phyloP scores from a whole-genome alignment of 2,797 vertebrate genomes.

The Lacerta agilis region DNA sequence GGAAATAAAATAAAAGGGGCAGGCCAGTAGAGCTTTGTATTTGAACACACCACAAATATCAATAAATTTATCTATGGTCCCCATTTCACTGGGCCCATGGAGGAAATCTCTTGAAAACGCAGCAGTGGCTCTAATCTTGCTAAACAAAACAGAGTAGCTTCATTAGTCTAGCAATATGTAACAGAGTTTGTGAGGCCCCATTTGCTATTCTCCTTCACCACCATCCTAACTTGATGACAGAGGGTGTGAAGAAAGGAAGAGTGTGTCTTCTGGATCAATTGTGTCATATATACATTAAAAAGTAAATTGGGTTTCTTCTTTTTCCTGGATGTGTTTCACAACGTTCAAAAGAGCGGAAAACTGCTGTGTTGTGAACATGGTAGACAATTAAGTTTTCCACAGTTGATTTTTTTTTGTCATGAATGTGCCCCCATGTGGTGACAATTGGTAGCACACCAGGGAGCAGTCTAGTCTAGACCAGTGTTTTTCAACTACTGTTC shows the following conservation, averaged over 20 bases:
- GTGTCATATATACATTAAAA: not conserved
- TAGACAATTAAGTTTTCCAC: not conserved
- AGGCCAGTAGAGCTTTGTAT: not conserved
- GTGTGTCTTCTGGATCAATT: not conserved
- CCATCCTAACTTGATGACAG: not conserved
- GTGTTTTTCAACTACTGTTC: too few species aligned
- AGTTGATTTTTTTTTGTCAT: not conserved
- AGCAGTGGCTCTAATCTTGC: not conserved
- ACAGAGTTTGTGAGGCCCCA: not conserved
- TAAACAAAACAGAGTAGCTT: not conserved
- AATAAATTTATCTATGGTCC: not conserved
- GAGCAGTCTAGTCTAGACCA: not conserved
- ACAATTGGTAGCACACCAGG: not conserved
- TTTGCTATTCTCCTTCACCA: not conserved
- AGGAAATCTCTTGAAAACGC: not conserved
- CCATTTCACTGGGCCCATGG: not conserved
- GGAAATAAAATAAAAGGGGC: too few species aligned
- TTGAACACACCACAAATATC: not conserved
- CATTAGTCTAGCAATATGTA: not conserved
- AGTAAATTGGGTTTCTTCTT: too few species aligned
- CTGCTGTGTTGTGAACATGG: not conserved
- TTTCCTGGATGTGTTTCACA: not conserved
- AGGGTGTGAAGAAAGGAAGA: conserved; percentile 1
- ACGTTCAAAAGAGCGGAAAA: not conserved
- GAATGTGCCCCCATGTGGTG: not conserved